Evolutionary conservation across 2,113 vertebrate genomes (phyloP), one percentile per base, ranked within the genome.

Genomic region (Albula goreensis): DNA sequence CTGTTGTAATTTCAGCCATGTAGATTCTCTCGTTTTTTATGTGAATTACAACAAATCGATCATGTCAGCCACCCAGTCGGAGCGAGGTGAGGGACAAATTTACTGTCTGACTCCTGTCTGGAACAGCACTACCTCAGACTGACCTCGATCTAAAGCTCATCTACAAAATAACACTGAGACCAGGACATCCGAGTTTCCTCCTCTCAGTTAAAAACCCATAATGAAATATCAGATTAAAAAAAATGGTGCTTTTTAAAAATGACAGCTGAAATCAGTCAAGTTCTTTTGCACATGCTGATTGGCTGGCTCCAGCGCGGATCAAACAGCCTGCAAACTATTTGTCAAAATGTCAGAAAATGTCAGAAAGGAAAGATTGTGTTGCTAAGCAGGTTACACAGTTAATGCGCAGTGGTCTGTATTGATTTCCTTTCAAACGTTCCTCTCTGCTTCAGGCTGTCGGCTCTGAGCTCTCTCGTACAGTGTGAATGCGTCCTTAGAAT

Each of bases 401-500:
- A 22, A 74, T 77, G 50, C 66, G 52, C 31, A 19, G 60, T 74
- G 49, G 49, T 11, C 83, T 52, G n/a, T 13, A 84, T 84, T 78
- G 66, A 84, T 84, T 74, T 84, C 66, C 83, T 84, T 84, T 84
- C 83, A 74, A 84, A 49, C 6, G 49, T 49, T 15, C 19, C 70
- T 78, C 78, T 25, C 48, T 4, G 63, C 50, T 50, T 74, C 60
- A 74, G 19, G 49, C 15, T 53, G 56, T 48, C 6, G 56, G 15
- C 56, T 8, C 6, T 63, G 52, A 83, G 7, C 56, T 57, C 25
- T 81, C 19, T n/a, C 79, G 17, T 50, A 51, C 12, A 80, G 17
- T 49, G 51, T 3, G 51, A 22, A 5, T 7, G 48, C 51, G 19
- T 50, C 48, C 48, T 22, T 19, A 4, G 22, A 50, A 48, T 50